Conservation (phyloP, 2,797 vertebrate species). For the Bryconaethiops microstoma region DNA sequence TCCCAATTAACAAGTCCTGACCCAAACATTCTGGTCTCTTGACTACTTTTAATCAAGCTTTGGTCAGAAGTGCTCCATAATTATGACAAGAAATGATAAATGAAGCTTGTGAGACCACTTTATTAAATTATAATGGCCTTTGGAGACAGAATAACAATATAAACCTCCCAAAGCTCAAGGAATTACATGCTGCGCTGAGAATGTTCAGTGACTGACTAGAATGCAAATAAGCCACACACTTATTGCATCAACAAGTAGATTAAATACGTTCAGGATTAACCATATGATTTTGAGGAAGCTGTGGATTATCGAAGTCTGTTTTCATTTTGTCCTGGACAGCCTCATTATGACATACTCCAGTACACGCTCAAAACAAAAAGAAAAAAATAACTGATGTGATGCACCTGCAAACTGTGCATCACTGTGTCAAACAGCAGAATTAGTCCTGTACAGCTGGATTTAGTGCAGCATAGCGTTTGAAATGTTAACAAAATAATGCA, state of each 20-base stretch:
- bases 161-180: neutral
- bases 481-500: too few species aligned
- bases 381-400: neutral
- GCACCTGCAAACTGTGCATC: too few species aligned
- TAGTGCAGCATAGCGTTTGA: too few species aligned
- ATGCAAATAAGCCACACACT: neutral
- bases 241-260: constrained; percentile 1
- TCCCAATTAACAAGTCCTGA: neutral
- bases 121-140: neutral
- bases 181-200: neutral
- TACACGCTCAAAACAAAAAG: neutral
- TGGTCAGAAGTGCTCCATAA: neutral
- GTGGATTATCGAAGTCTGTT: neutral
- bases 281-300: neutral
- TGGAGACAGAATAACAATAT: neutral
- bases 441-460: too few species aligned
- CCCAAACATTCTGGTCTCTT: neutral
- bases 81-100: neutral
- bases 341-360: neutral
- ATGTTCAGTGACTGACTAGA: neutral
- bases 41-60: neutral
- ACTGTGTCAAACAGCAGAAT: too few species aligned
- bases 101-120: neutral
- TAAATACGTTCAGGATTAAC: constrained; percentile 8
- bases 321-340: neutral